Evolutionary conservation across 2,113 vertebrate genomes (phyloP), one percentile per base, ranked within the genome.

Genomic region (Bujurquina vittata): DNA sequence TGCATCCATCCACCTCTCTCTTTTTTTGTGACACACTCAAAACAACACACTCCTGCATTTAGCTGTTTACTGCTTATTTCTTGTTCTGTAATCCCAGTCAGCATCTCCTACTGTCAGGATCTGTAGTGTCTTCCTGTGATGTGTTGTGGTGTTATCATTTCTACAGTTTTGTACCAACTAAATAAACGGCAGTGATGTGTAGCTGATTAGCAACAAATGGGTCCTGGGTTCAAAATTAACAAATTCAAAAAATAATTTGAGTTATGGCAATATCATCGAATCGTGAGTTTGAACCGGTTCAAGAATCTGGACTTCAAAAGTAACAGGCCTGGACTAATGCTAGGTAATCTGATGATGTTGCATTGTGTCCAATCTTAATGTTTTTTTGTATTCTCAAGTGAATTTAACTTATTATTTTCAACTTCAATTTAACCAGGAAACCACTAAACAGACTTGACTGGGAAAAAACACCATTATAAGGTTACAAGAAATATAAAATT

Each of bases 311-410:
- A 11, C 10, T 23, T 22, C 11, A 72, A 20, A 2, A 52, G 43
- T 12, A 46, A 8, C 10, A 22, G 22, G 62, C 1, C n/a, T 1
- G 17, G 52, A 54, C 52, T 9, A 9, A 5, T 20, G 23, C 1
- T 12, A 23, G 43, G 0, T 2, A 0, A 72, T 17, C 22, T 46
- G 22, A 49, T 18, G 40, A 49, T 11, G 43, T 46, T 46, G 37
- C 0, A 22, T 46, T 18, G 12, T 23, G 62, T 43, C 23, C 62
- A 23, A 65, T 7, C n/a, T 9, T n/a, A 17, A 37, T 43, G 17
- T 33, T 67, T 26, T 46, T 8, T 67, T 10, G 40, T 7, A 11
- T 67, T 29, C 1, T 49, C 17, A 29, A 59, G 7, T 59, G 58
- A 31, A 29, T 69, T 49, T 49, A 5, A 40, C 43, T 46, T 67